Base-by-base conservation (phyloP, 37 sponge, comb jelly and placozoan species). In the Dysidea cf. avara region DNA sequence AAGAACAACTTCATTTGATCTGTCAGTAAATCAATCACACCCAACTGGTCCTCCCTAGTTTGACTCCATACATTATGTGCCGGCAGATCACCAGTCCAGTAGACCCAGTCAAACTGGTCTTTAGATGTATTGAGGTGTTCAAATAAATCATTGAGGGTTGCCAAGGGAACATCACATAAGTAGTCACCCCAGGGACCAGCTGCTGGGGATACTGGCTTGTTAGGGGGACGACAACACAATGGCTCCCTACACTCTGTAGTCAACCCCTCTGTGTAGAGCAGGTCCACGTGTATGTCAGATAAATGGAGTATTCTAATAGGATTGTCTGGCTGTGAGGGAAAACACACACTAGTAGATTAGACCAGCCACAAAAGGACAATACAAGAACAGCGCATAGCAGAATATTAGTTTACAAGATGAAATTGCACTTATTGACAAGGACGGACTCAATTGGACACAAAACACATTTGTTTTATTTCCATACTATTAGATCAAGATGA, bases 21-120 rank as follows among this genome's bases (percentile, higher is more conserved):
- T 4, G 72, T 74, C 18, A 86, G 64, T 21, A 65, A 53, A 5
- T 79, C 56, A 35, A 94, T 39, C n/a, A 90, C 49, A 32, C 71
- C 63, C 9, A 43, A 43, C 9, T 43, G 95, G 50, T 87, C 89
- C 0, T 72, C 76, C 7, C 92, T 66, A 28, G 86, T 61, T 76
- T 97, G 98, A 75, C 93, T 93, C 98, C 98, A 97, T 16, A 94
- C 89, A 36, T 97, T 82, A 64, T 97, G 98, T 4, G 98, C 79
- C n/a, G 98, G 98, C n/a, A 97, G 80, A 61, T 97, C 98, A 2
- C 98, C 98, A 39, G 98, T 97, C 78, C 87, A 73, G 49, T 90
- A 94, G 24, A 94, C 76, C 74, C 85, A 78, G 61, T 97, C 98
- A 68, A 91, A 91, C 76, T 90, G 38, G 47, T 69, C 73, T 13